Conservation (phyloP, 1,140 invertebrate species). For the Mycetomoellerius zeteki region DNA sequence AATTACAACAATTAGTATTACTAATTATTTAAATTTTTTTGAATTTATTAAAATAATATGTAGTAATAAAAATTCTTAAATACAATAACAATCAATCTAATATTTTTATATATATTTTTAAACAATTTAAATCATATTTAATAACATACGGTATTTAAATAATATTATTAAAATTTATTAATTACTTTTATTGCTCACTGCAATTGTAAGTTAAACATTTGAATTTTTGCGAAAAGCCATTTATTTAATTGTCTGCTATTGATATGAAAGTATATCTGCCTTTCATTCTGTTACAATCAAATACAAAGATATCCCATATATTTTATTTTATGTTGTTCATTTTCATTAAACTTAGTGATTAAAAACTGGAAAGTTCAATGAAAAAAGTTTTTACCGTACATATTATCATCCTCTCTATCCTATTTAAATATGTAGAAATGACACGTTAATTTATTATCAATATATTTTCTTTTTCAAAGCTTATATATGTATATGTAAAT, state of each 20-base stretch:
- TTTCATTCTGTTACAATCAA: background rate
- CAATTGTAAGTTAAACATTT: background rate
- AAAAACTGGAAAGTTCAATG: background rate
- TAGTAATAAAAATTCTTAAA: background rate
- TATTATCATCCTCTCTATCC: background rate
- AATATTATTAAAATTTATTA: conserved; percentile 3
- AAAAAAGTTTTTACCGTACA: background rate
- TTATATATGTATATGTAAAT: background rate
- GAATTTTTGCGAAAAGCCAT: background rate
- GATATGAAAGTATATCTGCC: conserved; percentile 16
- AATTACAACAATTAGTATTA: background rate
- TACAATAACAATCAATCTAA: background rate
- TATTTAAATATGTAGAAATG: background rate
- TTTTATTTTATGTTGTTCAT: conserved; percentile 26
- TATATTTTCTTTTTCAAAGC: background rate
- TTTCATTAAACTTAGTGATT: conserved; percentile 33
- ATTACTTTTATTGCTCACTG: background rate
- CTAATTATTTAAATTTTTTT: background rate
- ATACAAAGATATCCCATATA: background rate
- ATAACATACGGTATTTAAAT: background rate
- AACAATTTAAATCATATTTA: background rate
- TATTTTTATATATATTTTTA: background rate
- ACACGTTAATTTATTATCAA: background rate
- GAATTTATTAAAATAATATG: background rate
- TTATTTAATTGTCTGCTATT: background rate